Base-by-base conservation (phyloP, 30 jellyfish, hydroid and myxozoan species). In the Turritopsis dohrnii region DNA sequence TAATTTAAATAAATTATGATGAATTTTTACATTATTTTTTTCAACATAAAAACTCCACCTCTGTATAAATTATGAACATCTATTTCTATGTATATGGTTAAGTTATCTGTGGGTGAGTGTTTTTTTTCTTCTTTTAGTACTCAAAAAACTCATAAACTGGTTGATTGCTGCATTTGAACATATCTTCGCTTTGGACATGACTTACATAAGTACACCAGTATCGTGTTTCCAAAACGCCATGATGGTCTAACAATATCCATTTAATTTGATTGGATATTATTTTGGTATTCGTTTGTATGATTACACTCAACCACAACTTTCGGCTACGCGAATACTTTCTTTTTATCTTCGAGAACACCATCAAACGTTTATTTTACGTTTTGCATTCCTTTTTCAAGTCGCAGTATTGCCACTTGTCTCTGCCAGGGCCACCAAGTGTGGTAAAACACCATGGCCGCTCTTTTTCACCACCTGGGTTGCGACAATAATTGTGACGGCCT, bases 401-500 rank as follows among this genome's bases (percentile, higher is more conserved):
- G 84, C 98, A 93, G 93, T 93, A 93, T 72, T 93, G 87, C 98
- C 98, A 93, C 29, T 66, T 75, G 52, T 53, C 28, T 25, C 27
- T 52, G 16, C 29, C 86, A n/a, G n/a, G 22, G n/a, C 65, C 54
- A 3, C 53, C 84, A 7, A 52, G 28, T 28, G 98, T 93, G 29
- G 98, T 93, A 84, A 71, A 93, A 66, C 98, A 93, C 98, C 98
- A 93, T 7, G 98, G 98, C 84, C 96, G 87, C 77, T 79, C 84
- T 74, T 89, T 81, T 27, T 92, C 76, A 16, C 98, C 98, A 21
- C 95, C 96, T 21, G 98, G 98, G 75, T 94, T 88, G 8, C 96
- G 95, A 80, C 99, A 88, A 27, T 79, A 75, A 75, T 94, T 88
- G 65, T 94, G 96, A 22, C 54, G 72, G 71, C 96, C 96, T 19